A percentile compares a stretch with the other conserved stretches of the same genome.
phyloP scores from a whole-genome alignment of 2,888 invertebrate genomes.

The Drosophila nr. medialis region DNA sequence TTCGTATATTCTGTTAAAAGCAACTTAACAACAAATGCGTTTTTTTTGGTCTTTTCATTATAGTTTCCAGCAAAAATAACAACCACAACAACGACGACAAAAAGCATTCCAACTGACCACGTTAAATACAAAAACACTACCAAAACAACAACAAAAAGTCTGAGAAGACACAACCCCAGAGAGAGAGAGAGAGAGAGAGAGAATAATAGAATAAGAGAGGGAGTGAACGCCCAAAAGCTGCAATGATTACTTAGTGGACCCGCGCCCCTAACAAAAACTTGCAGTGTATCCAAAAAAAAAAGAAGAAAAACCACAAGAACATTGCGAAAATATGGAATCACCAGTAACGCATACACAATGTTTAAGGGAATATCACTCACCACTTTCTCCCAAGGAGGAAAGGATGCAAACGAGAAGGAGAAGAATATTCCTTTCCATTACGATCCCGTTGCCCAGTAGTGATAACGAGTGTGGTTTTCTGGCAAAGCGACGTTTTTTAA shows the following conservation, averaged over 20 bases:
- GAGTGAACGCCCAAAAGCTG: conserved; percentile 19
- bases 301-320: neutral
- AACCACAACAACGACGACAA: conserved; percentile 30
- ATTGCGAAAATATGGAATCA: conserved; percentile 26
- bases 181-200: conserved; percentile 4
- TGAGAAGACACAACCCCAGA: conserved; percentile 7
- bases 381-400: neutral
- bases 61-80: conserved; percentile 50
- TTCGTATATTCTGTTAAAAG: conserved; percentile 3
- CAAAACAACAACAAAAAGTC: conserved; percentile 28
- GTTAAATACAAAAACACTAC: conserved; percentile 22
- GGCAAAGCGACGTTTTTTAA: neutral
- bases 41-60: conserved; percentile 44
- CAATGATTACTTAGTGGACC: conserved; percentile 68
- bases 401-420: neutral
- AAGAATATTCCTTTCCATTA: neutral
- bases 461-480: neutral
- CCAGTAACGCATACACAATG: neutral
- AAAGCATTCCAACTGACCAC: conserved; percentile 57
- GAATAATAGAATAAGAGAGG: conserved; percentile 9
- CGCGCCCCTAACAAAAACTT: conserved; percentile 23
- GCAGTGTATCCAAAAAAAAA: conserved; percentile 6
- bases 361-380: neutral
- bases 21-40: conserved; percentile 47
- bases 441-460: neutral